Percentiles rank a stretch among this genome's conserved stretches.
phyloP scores from a whole-genome alignment of 2,797 vertebrate species.

The Forpus xanthops region DNA sequence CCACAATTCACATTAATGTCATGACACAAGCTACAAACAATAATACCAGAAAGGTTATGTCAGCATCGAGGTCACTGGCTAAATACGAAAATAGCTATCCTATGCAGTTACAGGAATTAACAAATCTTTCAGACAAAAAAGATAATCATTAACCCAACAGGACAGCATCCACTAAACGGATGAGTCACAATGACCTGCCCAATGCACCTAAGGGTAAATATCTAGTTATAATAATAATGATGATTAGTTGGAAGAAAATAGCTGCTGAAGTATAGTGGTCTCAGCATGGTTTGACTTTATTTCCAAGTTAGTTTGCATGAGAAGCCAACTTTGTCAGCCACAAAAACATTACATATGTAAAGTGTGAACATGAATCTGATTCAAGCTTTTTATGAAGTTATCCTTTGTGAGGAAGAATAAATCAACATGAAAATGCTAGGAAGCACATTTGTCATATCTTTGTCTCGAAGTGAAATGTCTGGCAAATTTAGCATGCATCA shows the following conservation, averaged over 20 bases:
- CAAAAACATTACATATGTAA: neutral
- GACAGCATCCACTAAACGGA: neutral
- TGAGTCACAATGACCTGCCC: slow-evolving; percentile 35
- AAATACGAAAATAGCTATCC: neutral
- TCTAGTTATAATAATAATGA: slow-evolving; percentile 33
- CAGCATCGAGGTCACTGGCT: neutral
- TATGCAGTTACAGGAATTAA: slow-evolving; percentile 21
- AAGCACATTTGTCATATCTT: slow-evolving; percentile 3
- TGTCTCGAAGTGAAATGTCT: slow-evolving; percentile 39
- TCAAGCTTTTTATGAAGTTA: slow-evolving; percentile 42
- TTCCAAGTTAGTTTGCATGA: neutral
- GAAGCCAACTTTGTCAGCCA: neutral
- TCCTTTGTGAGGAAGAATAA: slow-evolving; percentile 25
- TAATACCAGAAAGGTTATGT: slow-evolving; percentile 20
- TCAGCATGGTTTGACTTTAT: neutral
- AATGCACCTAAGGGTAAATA: slow-evolving; percentile 13
- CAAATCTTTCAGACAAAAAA: slow-evolving; percentile 39
- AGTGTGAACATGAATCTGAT: slow-evolving; percentile 36
- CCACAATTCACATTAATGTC: slow-evolving; percentile 33
- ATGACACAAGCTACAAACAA: neutral
- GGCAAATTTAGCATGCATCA: neutral
- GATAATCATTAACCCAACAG: slow-evolving; percentile 1
- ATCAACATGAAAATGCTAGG: slow-evolving; percentile 37
- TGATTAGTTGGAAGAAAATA: neutral
- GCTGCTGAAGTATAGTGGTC: neutral